phyloP scores from a whole-genome alignment of 2,113 vertebrate genomes.

The Rhea pennata region DNA sequence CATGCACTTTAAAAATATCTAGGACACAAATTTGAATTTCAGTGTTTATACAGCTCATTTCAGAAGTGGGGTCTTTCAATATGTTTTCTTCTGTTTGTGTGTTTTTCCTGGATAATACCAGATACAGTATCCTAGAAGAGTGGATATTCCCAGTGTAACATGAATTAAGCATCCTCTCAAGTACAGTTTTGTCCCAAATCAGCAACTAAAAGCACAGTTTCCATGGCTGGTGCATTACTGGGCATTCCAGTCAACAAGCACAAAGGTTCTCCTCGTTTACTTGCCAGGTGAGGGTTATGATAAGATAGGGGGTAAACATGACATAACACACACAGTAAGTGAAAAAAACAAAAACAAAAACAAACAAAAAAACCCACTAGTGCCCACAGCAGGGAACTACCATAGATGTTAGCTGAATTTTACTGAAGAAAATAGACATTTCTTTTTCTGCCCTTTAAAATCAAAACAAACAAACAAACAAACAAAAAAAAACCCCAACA shows the following conservation, averaged over 20 bases:
- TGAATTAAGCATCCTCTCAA: not conserved
- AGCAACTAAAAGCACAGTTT: not conserved
- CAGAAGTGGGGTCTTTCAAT: not conserved
- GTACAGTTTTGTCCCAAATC: not conserved
- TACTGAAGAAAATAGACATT: not conserved
- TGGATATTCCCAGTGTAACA: not conserved
- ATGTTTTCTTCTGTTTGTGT: not conserved
- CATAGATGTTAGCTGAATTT: not conserved
- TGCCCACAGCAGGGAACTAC: not conserved
- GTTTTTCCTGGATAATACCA: not conserved
- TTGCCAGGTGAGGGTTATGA: not conserved
- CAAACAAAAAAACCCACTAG: not conserved
- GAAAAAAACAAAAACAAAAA: not conserved
- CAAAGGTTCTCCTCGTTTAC: not conserved
- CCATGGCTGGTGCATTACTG: not conserved
- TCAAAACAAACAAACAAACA: not conserved
- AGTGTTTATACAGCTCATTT: not conserved
- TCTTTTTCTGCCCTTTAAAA: not conserved
- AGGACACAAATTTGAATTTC: not conserved
- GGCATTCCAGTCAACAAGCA: not conserved
- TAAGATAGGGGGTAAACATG: not conserved
- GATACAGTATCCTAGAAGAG: not conserved
- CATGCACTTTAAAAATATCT: not conserved
- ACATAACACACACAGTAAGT: not conserved
- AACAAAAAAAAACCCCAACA: not conserved